phyloP scores from a whole-genome alignment of 2,797 vertebrate genomes.

The Threskiornis aethiopicus region DNA sequence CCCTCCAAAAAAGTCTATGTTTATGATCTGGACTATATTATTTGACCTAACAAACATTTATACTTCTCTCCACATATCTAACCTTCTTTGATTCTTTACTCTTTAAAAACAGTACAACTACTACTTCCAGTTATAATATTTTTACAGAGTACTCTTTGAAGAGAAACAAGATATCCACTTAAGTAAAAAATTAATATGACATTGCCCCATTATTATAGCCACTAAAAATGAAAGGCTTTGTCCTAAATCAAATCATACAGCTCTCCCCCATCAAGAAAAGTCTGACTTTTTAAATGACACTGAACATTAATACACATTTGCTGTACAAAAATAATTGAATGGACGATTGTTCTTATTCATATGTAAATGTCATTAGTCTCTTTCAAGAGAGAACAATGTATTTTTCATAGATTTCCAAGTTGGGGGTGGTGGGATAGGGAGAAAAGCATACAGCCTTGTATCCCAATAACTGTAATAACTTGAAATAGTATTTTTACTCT shows the following conservation, averaged over 20 bases:
- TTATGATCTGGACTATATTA: constrained; percentile 31
- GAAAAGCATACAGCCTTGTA: not conserved
- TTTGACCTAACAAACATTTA: constrained; percentile 23
- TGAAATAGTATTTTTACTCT: not conserved
- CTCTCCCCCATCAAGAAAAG: not conserved
- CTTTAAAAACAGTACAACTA: not conserved
- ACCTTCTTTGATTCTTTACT: not conserved
- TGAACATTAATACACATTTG: not conserved
- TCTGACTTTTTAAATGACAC: not conserved
- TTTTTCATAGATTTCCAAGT: constrained; percentile 40
- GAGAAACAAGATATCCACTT: not conserved
- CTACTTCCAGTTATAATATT: not conserved
- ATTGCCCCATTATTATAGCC: not conserved
- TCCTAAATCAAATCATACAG: not conserved
- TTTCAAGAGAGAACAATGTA: constrained; percentile 47
- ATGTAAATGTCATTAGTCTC: constrained; percentile 38
- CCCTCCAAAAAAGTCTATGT: not conserved
- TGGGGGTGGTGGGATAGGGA: not conserved
- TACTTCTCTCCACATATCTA: not conserved
- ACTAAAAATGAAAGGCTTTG: not conserved
- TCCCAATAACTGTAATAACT: not conserved
- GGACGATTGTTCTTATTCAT: constrained; percentile 75
- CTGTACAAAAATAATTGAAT: constrained; percentile 27
- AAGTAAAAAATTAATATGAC: not conserved
- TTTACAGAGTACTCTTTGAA: not conserved